Conservation (phyloP, 2,113 vertebrate species). For the Tupaia chinensis region DNA sequence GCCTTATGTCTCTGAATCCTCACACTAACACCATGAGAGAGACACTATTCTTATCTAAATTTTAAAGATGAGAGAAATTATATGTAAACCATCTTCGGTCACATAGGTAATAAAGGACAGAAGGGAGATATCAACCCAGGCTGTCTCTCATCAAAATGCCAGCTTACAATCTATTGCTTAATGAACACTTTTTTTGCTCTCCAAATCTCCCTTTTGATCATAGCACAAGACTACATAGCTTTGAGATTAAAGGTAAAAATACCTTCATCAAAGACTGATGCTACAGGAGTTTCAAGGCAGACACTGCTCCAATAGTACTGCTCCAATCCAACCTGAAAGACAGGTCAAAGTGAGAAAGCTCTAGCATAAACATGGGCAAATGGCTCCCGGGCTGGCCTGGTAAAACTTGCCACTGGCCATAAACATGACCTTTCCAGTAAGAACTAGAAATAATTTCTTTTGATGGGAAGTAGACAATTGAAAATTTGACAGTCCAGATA, state of each 20-base stretch:
- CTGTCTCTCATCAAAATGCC: background rate
- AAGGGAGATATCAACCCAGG: background rate
- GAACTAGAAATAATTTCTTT: background rate
- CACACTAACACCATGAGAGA: background rate
- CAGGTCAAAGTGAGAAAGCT: background rate
- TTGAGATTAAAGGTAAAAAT: background rate
- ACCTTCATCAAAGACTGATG: background rate
- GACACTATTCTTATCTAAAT: background rate
- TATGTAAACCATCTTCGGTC: background rate
- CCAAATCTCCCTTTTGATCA: background rate
- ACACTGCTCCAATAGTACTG: background rate
- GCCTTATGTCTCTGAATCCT: background rate
- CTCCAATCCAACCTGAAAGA: background rate
- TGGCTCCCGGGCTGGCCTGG: background rate
- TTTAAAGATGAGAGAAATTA: constrained; percentile 25
- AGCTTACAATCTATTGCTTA: background rate
- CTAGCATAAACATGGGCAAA: background rate
- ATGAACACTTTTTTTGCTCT: background rate
- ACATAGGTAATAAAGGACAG: background rate
- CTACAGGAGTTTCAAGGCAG: background rate
- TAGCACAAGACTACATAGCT: too few relatives aligned
- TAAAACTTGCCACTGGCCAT: background rate
- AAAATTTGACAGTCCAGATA: background rate
- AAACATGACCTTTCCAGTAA: background rate
- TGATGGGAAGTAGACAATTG: background rate